These are phyloP conservation scores for Eira barbara DNA, from an alignment of 2,113 vertebrate species.

Conservation along the genomic window DNA sequence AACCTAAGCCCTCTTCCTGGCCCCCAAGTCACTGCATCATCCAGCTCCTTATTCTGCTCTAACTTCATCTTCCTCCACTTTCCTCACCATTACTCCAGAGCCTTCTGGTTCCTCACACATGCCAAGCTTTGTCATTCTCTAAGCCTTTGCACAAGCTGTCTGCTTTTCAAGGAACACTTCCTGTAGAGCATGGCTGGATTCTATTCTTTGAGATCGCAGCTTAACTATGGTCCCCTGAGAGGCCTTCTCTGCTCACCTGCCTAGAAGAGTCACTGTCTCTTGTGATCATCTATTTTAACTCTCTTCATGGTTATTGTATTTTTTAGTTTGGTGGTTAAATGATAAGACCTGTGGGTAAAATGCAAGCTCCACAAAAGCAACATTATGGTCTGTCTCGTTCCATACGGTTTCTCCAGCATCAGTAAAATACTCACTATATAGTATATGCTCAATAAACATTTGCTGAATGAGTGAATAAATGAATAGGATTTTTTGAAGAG, in stretches of 20 bases:
- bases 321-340: neutral
- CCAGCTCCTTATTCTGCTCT: neutral
- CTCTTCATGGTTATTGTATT: neutral
- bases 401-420: neutral
- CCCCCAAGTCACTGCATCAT: neutral
- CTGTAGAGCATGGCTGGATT: neutral
- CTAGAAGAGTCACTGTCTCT: neutral
- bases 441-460: neutral
- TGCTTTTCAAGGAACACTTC: neutral
- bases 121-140: neutral
- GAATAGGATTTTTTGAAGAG: neutral
- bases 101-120: neutral
- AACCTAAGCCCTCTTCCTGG: neutral
- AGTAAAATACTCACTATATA: neutral
- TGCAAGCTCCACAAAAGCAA: neutral
- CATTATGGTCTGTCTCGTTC: neutral
- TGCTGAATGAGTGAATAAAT: neutral
- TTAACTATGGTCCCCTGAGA: neutral
- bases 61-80: neutral
- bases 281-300: neutral
- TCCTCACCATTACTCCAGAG: neutral
- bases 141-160: neutral
- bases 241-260: neutral
- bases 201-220: neutral
- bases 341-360: neutral